phyloP scores from a whole-genome alignment of 2,113 vertebrate species.

The Eclectus roratus region DNA sequence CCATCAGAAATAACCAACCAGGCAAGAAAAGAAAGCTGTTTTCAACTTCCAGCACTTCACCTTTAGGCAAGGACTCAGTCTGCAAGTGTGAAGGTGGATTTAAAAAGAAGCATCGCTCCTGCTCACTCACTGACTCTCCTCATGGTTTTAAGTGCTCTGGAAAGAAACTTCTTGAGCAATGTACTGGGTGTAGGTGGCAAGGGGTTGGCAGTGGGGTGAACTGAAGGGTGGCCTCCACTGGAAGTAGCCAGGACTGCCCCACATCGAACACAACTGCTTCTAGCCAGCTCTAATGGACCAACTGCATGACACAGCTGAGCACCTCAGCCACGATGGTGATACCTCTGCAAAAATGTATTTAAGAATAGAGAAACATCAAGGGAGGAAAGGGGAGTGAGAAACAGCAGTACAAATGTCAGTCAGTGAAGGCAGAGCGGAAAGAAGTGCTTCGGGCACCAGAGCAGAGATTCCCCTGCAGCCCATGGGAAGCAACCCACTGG shows the following conservation, averaged over 20 bases:
- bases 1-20: neutral
- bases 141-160: neutral
- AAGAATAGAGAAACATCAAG: neutral
- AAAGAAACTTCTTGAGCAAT: neutral
- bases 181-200: neutral
- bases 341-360: neutral
- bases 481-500: neutral
- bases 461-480: neutral
- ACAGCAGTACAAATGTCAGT: neutral
- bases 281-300: rapidly evolving
- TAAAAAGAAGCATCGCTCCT: neutral
- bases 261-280: neutral
- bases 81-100: neutral
- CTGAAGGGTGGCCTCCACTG: neutral
- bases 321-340: neutral
- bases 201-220: neutral
- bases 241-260: neutral
- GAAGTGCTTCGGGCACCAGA: neutral
- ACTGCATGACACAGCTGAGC: rapidly evolving
- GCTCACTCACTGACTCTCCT: neutral
- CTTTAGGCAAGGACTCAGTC: neutral
- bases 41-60: neutral
- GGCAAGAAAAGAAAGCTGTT: neutral
- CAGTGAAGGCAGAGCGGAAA: neutral
- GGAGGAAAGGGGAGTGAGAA: neutral